These are phyloP conservation scores for Caenorhabditis imperialis DNA, from an alignment of 2,888 invertebrate species.

Conservation along the genomic window DNA sequence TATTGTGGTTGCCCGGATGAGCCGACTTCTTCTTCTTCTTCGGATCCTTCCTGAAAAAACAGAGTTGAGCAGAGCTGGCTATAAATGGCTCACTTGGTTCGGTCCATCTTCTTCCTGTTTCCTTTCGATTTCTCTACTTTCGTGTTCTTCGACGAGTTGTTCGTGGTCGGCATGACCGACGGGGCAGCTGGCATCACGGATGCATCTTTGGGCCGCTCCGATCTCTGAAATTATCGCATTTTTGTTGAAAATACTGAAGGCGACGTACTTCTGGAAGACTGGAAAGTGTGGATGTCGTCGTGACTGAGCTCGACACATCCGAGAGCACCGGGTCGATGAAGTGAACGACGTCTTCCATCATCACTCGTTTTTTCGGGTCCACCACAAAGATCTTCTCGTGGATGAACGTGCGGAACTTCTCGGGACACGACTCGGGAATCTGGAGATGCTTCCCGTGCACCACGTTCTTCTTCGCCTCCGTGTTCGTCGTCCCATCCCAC, in stretches of 20 bases:
- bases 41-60: conserved; percentile 12
- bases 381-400: conserved; percentile 54
- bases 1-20: conserved; percentile 3
- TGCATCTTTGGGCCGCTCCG: no score
- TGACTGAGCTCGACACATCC: conserved; percentile 18
- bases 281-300: not conserved
- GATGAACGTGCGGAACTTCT: conserved; percentile 56
- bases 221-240: no score
- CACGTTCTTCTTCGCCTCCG: conserved; percentile 51
- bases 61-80: not conserved
- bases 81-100: conserved; percentile 1
- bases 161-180: no score
- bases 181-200: no score
- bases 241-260: no score
- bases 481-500: conserved; percentile 56
- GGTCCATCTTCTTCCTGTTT: not conserved
- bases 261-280: not conserved
- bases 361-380: conserved; percentile 44
- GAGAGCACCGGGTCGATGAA: conserved; percentile 51
- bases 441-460: conserved; percentile 36
- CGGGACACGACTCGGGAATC: conserved; percentile 53
- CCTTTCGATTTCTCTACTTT: not conserved
- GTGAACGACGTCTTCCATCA: conserved; percentile 50
- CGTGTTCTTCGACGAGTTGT: not conserved
- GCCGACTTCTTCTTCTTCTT: not conserved